Percentiles rank a stretch among this genome's conserved stretches.
These are phyloP conservation scores for Phyllopteryx taeniolatus DNA, from an alignment of 2,113 vertebrate species.

Conservation along the genomic window DNA sequence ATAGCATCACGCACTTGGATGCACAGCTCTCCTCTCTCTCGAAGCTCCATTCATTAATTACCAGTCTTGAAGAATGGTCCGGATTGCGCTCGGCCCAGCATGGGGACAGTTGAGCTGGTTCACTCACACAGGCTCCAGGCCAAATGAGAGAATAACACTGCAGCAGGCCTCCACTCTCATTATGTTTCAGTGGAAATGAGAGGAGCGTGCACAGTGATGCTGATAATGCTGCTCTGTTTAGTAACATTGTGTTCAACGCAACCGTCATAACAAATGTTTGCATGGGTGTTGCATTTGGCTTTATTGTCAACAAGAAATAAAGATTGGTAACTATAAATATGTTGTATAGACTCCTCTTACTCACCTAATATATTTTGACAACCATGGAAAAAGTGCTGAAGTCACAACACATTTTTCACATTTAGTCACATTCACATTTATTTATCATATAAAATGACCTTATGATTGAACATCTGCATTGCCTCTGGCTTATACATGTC, in stretches of 20 bases:
- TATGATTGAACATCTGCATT: no score
- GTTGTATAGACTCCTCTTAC: not conserved
- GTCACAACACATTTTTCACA: no score
- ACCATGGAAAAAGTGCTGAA: no score
- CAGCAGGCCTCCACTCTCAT: constrained; percentile 35
- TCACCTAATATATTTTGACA: not conserved
- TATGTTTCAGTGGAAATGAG: constrained; percentile 8
- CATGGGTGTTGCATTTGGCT: not conserved
- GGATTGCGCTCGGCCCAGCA: constrained; percentile 3
- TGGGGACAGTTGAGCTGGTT: constrained; percentile 25
- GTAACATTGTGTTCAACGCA: not conserved
- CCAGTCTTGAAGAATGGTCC: constrained; percentile 25
- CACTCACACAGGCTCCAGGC: constrained; percentile 13
- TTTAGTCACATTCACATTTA: no score
- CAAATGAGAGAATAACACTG: constrained; percentile 32
- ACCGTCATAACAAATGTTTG: not conserved
- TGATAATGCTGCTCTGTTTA: not conserved
- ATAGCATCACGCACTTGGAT: constrained; percentile 2
- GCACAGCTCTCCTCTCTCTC: constrained; percentile 19
- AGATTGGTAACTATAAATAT: not conserved
- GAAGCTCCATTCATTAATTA: constrained; percentile 46
- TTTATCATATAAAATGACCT: no score
- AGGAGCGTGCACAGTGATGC: constrained; percentile 12
- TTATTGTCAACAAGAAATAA: not conserved
- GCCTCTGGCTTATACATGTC: no score